These are phyloP conservation scores for Salvator merianae DNA, from an alignment of 2,113 vertebrate species.

Conservation along the genomic window DNA sequence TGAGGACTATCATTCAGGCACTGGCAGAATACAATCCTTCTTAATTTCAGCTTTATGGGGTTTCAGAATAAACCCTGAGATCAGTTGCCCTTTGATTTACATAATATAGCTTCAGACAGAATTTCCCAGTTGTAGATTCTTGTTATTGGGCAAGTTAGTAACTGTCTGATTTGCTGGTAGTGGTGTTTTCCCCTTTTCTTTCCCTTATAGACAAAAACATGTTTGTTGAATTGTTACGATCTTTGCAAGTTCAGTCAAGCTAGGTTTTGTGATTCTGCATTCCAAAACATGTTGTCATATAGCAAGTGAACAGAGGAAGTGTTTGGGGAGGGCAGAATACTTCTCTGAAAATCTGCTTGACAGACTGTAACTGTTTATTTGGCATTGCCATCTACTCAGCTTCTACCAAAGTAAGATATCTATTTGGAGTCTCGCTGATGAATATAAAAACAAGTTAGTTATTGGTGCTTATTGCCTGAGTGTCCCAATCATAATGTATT, in stretches of 20 bases:
- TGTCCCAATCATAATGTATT: neutral
- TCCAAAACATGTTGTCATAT: neutral
- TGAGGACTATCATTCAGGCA: no score
- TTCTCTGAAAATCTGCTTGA: neutral
- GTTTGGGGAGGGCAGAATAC: neutral
- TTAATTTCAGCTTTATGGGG: no score
- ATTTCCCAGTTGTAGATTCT: neutral
- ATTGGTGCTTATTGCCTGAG: neutral
- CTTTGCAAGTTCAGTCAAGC: neutral
- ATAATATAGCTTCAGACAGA: neutral
- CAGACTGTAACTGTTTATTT: neutral
- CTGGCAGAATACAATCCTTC: no score
- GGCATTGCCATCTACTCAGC: neutral
- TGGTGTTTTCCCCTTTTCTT: conserved; percentile 3
- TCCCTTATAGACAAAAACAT: conserved; percentile 20
- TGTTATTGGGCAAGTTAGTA: neutral
- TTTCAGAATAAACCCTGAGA: no score
- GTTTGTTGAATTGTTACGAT: neutral
- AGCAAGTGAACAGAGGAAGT: neutral
- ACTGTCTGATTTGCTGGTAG: neutral
- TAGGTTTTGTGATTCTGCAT: conserved; percentile 1
- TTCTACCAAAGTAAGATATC: neutral
- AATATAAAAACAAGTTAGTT: neutral
- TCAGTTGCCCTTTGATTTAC: neutral
- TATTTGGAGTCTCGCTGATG: conserved; percentile 11